These are phyloP conservation scores for Buathra laborator DNA, from an alignment of 2,888 invertebrate species.

Conservation along the genomic window DNA sequence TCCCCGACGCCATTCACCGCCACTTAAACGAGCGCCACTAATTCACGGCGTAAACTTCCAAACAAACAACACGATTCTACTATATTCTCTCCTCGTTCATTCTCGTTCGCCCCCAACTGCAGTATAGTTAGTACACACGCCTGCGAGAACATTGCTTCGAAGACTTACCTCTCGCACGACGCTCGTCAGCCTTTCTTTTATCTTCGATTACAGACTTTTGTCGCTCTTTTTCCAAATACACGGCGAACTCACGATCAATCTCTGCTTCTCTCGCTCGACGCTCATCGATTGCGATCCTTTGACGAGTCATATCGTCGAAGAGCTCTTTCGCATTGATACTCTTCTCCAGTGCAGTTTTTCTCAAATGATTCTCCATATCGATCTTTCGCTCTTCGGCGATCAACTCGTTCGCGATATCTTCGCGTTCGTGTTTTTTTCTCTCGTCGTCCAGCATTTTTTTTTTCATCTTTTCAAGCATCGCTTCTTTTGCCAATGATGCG, in stretches of 20 bases:
- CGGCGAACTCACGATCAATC: conserved; percentile 71
- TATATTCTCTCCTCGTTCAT: conserved; percentile 52
- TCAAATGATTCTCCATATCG: conserved; percentile 52
- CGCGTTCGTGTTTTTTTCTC: conserved; percentile 63
- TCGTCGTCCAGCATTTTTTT: conserved; percentile 69
- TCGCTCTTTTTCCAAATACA: conserved; percentile 68
- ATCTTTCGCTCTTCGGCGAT: conserved; percentile 64
- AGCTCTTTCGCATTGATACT: conserved; percentile 62
- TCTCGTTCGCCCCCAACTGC: conserved; percentile 23
- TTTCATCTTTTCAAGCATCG: conserved; percentile 62
- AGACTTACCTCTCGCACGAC: conserved; percentile 58
- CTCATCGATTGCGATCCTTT: conserved; percentile 60
- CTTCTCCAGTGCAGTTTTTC: conserved; percentile 55
- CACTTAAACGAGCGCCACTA: conserved; percentile 50
- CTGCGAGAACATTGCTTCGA: conserved; percentile 40
- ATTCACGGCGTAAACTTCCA: conserved; percentile 60
- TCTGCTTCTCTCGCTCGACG: conserved; percentile 69
- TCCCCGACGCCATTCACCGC: background rate
- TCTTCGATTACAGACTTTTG: conserved; percentile 58
- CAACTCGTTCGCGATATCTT: conserved; percentile 69
- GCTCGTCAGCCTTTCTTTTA: conserved; percentile 49
- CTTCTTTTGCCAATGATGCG: conserved; percentile 49
- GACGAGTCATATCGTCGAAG: conserved; percentile 68
- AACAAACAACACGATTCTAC: conserved; percentile 62
- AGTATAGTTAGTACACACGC: background rate